phyloP scores from a whole-genome alignment of 2,888 invertebrate genomes.

The Drosophila meridiana region DNA sequence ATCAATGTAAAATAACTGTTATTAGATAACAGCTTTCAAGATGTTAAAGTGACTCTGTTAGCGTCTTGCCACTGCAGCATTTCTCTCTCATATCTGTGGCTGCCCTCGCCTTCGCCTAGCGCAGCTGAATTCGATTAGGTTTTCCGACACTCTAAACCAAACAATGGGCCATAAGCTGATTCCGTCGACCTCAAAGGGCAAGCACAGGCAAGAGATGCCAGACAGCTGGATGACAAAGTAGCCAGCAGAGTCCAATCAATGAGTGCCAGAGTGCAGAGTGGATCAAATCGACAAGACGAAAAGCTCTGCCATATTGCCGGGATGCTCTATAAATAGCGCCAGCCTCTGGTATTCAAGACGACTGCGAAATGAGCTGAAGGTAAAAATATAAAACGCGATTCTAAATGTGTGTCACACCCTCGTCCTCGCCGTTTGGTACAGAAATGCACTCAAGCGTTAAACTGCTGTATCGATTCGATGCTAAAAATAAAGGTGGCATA shows the following conservation, averaged over 20 bases:
- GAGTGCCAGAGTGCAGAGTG: not conserved
- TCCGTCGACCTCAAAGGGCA: not conserved
- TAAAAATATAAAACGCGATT: conserved; percentile 46
- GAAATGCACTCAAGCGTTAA: conserved; percentile 75
- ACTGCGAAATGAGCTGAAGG: conserved; percentile 31
- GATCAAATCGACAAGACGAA: not conserved
- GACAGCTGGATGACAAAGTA: not conserved
- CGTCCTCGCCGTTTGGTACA: conserved; percentile 22
- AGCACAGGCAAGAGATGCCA: not conserved
- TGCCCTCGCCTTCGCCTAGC: not conserved
- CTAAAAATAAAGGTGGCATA: conserved; percentile 63
- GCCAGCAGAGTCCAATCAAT: not conserved
- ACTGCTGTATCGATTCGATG: conserved; percentile 74
- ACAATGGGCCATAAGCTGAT: not conserved
- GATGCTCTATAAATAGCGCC: conserved; percentile 36
- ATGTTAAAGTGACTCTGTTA: not conserved
- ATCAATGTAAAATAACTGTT: not conserved
- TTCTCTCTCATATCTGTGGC: not conserved
- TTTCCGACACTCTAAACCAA: not conserved
- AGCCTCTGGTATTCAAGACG: conserved; percentile 2
- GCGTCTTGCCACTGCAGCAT: not conserved
- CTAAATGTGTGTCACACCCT: conserved; percentile 41
- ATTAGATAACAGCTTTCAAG: not conserved
- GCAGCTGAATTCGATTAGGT: conserved; percentile 1
- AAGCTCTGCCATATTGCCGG: not conserved